Conservation (phyloP, 1,140 invertebrate species). For the Augochlora pura region DNA sequence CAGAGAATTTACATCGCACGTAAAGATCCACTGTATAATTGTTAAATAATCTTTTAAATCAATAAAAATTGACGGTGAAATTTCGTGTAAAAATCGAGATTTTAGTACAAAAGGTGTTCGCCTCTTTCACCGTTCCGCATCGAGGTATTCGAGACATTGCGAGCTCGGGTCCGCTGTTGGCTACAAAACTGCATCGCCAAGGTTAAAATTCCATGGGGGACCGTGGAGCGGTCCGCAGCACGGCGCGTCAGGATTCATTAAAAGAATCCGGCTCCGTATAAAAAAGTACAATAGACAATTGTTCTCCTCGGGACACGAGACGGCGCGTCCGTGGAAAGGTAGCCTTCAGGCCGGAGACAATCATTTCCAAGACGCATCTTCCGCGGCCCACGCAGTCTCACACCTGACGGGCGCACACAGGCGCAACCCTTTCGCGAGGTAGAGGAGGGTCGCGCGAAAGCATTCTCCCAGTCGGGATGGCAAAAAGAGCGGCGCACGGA, state of each 20-base stretch:
- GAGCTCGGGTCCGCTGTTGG: too few relatives aligned
- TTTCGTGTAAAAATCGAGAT: too few relatives aligned
- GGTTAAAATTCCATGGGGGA: slow-evolving; percentile 2
- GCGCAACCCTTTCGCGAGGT: too few relatives aligned
- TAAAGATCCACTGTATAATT: too few relatives aligned
- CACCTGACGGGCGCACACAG: background rate
- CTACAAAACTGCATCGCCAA: background rate
- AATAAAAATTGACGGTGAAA: too few relatives aligned
- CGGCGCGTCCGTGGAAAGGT: background rate
- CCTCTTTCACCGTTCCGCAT: too few relatives aligned
- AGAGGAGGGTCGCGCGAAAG: background rate
- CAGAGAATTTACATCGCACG: too few relatives aligned
- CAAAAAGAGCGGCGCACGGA: slow-evolving; percentile 3
- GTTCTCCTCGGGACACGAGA: slow-evolving; percentile 18
- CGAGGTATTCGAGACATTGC: too few relatives aligned
- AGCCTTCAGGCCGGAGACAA: slow-evolving; percentile 24
- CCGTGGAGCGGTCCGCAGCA: too few relatives aligned
- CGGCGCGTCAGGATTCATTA: slow-evolving; percentile 17
- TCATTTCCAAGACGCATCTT: slow-evolving; percentile 35
- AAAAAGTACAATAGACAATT: slow-evolving; percentile 39
- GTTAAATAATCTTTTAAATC: too few relatives aligned
- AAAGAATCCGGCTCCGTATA: background rate
- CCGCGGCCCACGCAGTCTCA: slow-evolving; percentile 27
- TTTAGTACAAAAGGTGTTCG: too few relatives aligned
- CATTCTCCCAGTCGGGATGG: too few relatives aligned